Evolutionary conservation across 2,888 invertebrate species (phyloP).

Genomic region (Orthosia gracilis): DNA sequence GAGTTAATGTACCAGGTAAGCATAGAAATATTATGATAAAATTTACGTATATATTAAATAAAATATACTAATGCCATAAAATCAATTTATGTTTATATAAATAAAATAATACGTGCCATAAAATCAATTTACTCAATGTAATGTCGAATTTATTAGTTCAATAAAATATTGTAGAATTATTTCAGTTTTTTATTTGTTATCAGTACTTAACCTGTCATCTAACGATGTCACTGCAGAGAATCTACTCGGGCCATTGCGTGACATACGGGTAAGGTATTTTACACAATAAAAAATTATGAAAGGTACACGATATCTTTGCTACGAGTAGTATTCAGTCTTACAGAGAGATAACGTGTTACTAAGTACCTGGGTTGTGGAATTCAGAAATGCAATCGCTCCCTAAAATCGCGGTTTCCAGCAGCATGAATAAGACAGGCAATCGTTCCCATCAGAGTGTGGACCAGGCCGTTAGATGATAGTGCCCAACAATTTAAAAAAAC

Average conservation of each 20-base stretch:
- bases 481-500: no score
- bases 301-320: no score
- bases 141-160: slow-evolving; percentile 45
- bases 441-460: no score
- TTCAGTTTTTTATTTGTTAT: not conserved
- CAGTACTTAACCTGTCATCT: not conserved
- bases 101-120: slow-evolving; percentile 54
- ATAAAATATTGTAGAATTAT: slow-evolving; percentile 23
- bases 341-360: no score
- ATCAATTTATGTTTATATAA: slow-evolving; percentile 6
- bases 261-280: no score
- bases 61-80: slow-evolving; percentile 45
- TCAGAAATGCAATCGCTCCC: no score
- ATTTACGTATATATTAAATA: not conserved
- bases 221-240: not conserved
- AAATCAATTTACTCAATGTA: slow-evolving; percentile 40
- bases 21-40: not conserved
- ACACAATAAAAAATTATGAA: no score
- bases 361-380: no score
- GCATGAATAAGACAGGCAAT: no score
- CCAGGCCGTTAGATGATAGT: no score
- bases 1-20: slow-evolving; percentile 6
- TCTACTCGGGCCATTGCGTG: not conserved
- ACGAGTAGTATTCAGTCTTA: no score
- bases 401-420: no score